A percentile compares a stretch with the other conserved stretches of the same genome.
These are phyloP conservation scores for Paramacrobiotus metropolitanus DNA, from an alignment of 1,140 invertebrate species.

Conservation along the genomic window DNA sequence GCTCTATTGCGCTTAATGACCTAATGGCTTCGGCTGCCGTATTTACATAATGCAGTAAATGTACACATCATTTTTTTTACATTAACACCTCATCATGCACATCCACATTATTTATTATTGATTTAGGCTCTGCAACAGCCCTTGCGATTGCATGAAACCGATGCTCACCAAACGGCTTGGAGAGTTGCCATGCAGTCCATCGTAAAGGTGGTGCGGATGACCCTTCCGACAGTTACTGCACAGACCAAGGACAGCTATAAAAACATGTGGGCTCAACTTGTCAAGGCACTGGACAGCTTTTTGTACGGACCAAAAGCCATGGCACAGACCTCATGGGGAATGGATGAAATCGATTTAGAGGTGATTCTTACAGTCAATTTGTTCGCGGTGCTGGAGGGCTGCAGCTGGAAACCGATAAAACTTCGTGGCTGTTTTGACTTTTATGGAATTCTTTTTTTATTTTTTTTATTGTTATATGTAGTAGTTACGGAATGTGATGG, in stretches of 20 bases:
- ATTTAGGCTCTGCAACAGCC: background rate
- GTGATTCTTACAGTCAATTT: too few species aligned
- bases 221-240: background rate
- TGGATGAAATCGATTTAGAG: background rate
- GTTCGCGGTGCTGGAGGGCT: too few species aligned
- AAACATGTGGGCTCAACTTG: background rate
- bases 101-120: background rate
- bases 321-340: background rate
- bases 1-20: background rate
- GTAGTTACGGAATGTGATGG: too few species aligned
- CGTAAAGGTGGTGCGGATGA: background rate
- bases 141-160: background rate
- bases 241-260: background rate
- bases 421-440: too few species aligned
- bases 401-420: too few species aligned
- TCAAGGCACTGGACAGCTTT: background rate
- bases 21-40: too few species aligned
- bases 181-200: background rate
- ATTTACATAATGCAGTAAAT: too few species aligned
- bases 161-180: slow-evolving; percentile 1
- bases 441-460: too few species aligned
- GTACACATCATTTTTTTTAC: slow-evolving; percentile 1
- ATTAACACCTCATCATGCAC: slow-evolving; percentile 6
- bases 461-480: too few species aligned
- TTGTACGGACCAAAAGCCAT: background rate